These are phyloP conservation scores for Drosophila eohydei DNA, from an alignment of 2,888 invertebrate species.

Conservation along the genomic window DNA sequence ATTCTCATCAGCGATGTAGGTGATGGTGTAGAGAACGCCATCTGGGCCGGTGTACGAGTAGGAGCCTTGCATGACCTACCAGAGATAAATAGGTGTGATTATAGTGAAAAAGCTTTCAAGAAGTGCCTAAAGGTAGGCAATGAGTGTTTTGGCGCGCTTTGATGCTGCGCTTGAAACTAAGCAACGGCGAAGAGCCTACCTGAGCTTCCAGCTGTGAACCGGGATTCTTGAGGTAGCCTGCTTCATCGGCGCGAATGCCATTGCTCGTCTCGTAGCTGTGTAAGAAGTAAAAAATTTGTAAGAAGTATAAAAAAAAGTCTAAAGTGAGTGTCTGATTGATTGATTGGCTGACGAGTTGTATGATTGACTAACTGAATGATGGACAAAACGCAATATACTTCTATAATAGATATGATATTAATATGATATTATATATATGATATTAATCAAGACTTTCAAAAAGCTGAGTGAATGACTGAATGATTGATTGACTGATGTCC, in stretches of 20 bases:
- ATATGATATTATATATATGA: no score
- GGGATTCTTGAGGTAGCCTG: slow-evolving; percentile 87
- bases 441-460: no score
- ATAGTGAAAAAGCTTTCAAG: background rate
- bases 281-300: background rate
- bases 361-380: background rate
- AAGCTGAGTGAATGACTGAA: no score
- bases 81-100: background rate
- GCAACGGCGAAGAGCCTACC: slow-evolving; percentile 70
- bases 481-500: no score
- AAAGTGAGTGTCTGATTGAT: background rate
- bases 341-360: no score
- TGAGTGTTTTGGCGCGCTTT: background rate
- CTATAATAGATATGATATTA: no score
- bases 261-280: slow-evolving; percentile 88
- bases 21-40: slow-evolving; percentile 86
- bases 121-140: slow-evolving; percentile 30
- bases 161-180: slow-evolving; percentile 16
- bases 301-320: background rate
- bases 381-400: background rate
- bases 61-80: slow-evolving; percentile 86
- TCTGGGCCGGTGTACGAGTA: slow-evolving; percentile 87
- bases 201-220: slow-evolving; percentile 87
- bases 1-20: slow-evolving; percentile 86
- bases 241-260: slow-evolving; percentile 88